Evolutionary conservation across 2,113 vertebrate species (phyloP), one percentile per base, ranked within the genome.

Genomic region (Oryzias celebensis): DNA sequence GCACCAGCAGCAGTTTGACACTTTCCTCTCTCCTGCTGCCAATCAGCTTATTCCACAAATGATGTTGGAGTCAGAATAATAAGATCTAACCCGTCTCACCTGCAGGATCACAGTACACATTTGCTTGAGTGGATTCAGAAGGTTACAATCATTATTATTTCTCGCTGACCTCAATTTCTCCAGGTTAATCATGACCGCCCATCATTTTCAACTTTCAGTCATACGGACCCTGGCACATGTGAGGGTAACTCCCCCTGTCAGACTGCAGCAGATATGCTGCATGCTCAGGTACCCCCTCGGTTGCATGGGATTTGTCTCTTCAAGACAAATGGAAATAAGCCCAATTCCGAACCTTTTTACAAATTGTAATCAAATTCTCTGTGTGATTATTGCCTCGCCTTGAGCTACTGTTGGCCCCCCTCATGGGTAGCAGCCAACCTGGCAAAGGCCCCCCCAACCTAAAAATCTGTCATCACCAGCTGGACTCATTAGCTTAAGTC

Each of bases 401-500:
- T 65, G 57, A 82, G 80, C 75, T 81, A 46, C 18, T 68, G 60
- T 68, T 61, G 31, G 67, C 23, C 47, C 55, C 36, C 44, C 58
- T 60, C 47, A 28, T 59, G 71, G 52, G 67, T 49, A 51, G 36
- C 18, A 55, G 73, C 74, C 62, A 83, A 82, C n/a, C 45, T 8
- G 7, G 62, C 65, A 59, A 52, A 59, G 45, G 52, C 36, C 64
- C 71, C 71, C 73, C 48, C 31, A 18, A 22, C 71, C 67, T 58
- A 71, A 75, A 79, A 85, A 83, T 86, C 88, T 88, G 84, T 88
- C 83, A 74, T 58, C 73, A 64, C 77, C 86, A 89, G 82, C 77
- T 86, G 88, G 82, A 82, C 72, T 67, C 73, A 86, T 89, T 85
- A 89, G 56, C 70, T 68, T 69, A 56, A 55, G 65, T 71, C 72